Percentiles rank a stretch among this genome's conserved stretches.
phyloP scores from a whole-genome alignment of 2,888 invertebrate species.

The Pristionchus entomophagus region DNA sequence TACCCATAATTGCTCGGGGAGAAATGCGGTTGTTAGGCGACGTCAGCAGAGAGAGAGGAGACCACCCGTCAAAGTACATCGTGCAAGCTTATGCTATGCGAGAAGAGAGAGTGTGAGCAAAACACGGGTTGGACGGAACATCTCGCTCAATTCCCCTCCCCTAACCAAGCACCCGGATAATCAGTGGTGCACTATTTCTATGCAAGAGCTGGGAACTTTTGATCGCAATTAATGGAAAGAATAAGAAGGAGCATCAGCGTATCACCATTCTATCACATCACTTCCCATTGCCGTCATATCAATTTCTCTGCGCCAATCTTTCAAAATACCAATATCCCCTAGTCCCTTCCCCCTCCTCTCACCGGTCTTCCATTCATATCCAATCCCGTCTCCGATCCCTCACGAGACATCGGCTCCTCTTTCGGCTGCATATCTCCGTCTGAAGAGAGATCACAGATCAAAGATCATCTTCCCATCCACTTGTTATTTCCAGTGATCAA shows the following conservation, averaged over 20 bases:
- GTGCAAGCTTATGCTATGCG: not conserved
- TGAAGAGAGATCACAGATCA: not conserved
- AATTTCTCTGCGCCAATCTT: not conserved
- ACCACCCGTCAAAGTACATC: not conserved
- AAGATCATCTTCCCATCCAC: not conserved
- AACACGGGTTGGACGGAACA: not conserved
- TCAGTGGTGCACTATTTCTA: too few relatives aligned
- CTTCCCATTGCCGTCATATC: not conserved
- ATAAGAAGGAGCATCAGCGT: too few relatives aligned
- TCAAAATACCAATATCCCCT: not conserved
- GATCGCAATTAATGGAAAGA: too few relatives aligned
- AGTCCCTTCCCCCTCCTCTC: not conserved
- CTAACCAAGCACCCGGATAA: too few relatives aligned
- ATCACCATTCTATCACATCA: not conserved
- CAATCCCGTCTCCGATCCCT: constrained; percentile 36
- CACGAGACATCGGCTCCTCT: constrained; percentile 10
- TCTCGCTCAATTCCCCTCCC: too few relatives aligned
- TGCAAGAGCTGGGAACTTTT: too few relatives aligned
- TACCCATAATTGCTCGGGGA: not conserved
- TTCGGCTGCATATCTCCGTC: constrained; percentile 27
- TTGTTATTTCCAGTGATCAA: not conserved
- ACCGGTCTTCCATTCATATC: constrained; percentile 23
- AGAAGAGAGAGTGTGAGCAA: too few relatives aligned
- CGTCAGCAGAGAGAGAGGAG: too few relatives aligned
- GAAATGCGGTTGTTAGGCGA: not conserved